A percentile compares a stretch with the other conserved stretches of the same genome.
These are phyloP conservation scores for Enteromius trimaculatus DNA, from an alignment of 2,797 vertebrate genomes.

Conservation along the genomic window DNA sequence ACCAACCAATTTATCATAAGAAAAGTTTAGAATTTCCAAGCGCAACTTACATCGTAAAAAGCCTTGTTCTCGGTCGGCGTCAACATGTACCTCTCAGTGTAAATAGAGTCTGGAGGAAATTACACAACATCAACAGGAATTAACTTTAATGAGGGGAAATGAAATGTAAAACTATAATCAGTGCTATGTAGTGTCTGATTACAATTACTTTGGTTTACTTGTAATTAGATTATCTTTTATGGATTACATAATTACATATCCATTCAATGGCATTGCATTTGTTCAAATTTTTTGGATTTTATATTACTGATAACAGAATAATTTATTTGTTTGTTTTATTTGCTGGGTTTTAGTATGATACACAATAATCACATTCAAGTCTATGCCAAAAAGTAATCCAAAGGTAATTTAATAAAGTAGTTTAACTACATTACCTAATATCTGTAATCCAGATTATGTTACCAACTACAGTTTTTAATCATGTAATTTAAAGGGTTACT, in stretches of 20 bases:
- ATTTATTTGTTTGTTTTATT: too few relatives aligned
- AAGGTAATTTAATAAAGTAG: background rate
- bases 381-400: background rate
- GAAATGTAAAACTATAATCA: background rate
- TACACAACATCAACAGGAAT: background rate
- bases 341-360: too few relatives aligned
- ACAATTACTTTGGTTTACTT: background rate
- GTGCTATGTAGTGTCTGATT: background rate
- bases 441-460: background rate
- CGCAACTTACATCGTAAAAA: constrained; percentile 82
- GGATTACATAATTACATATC: background rate
- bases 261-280: background rate
- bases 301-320: too few relatives aligned
- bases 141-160: background rate
- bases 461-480: background rate
- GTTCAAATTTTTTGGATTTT: too few relatives aligned
- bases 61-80: constrained; percentile 80
- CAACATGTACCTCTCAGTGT: constrained; percentile 96
- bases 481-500: background rate
- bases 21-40: background rate
- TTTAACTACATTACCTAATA: background rate
- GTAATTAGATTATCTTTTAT: background rate
- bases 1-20: background rate
- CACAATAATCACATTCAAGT: background rate
- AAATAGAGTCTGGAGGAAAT: constrained; percentile 85